Evolutionary conservation across 2,113 vertebrate species (phyloP).

Genomic region (Corythaeola cristata): DNA sequence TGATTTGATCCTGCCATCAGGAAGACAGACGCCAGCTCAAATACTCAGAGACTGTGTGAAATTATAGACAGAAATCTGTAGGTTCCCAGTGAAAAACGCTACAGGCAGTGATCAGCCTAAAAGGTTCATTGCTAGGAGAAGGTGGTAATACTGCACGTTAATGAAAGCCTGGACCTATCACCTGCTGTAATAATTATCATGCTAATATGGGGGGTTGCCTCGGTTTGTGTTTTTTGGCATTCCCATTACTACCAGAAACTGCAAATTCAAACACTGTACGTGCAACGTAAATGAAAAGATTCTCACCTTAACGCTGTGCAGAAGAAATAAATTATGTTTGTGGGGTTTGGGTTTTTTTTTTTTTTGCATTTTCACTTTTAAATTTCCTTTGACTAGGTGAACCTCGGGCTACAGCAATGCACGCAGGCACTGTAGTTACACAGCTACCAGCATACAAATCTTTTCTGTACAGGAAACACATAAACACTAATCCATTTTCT

Average conservation of each 20-base stretch:
- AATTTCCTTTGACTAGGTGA: conserved; percentile 42
- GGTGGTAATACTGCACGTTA: background rate
- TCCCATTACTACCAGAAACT: conserved; percentile 23
- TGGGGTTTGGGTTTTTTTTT: background rate
- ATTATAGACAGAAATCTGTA: background rate
- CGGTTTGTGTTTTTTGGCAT: conserved; percentile 28
- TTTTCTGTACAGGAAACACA: conserved; percentile 19
- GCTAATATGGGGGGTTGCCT: conserved; percentile 11
- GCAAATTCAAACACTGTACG: background rate
- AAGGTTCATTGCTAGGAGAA: conserved; percentile 44
- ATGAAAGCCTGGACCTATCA: conserved; percentile 48
- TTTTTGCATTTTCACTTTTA: conserved; percentile 6
- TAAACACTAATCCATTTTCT: conserved; percentile 18
- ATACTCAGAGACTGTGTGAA: background rate
- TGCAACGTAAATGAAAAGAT: conserved; percentile 20
- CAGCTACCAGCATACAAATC: background rate
- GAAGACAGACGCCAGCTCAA: background rate
- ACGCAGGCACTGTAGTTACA: background rate
- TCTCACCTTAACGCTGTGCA: background rate
- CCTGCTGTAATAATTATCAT: conserved; percentile 45
- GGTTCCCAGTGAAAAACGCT: background rate
- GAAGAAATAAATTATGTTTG: conserved; percentile 14
- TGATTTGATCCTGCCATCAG: background rate
- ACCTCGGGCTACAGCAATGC: conserved; percentile 12
- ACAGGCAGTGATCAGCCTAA: conserved; percentile 20